A percentile compares a stretch with the other conserved stretches of the same genome.
Evolutionary conservation across 1,140 invertebrate species (phyloP).

Genomic region (Mylabris phalerata): DNA sequence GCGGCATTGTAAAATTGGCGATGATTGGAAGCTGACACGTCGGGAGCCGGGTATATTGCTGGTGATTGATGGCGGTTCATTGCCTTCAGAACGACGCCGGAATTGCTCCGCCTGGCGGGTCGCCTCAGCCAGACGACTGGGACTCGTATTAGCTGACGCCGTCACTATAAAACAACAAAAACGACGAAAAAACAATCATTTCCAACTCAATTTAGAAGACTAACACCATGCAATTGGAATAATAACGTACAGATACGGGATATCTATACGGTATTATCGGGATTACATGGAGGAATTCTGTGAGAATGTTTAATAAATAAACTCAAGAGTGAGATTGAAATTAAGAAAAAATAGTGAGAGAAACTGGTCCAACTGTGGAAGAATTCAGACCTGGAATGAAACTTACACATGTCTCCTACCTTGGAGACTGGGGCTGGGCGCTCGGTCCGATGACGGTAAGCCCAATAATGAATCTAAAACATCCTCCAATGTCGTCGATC

Average conservation of each 20-base stretch:
- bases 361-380: no score
- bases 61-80: slow-evolving; percentile 38
- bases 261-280: no score
- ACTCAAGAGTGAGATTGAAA: no score
- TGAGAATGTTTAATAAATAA: background rate
- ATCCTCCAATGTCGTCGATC: slow-evolving; percentile 84
- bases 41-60: slow-evolving; percentile 19
- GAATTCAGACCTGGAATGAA: slow-evolving; percentile 39
- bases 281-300: no score
- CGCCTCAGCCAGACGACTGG: slow-evolving; percentile 43
- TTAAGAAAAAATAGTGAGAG: no score
- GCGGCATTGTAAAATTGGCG: slow-evolving; percentile 59
- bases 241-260: no score
- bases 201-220: background rate
- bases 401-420: slow-evolving; percentile 74
- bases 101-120: slow-evolving; percentile 31
- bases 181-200: background rate
- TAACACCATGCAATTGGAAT: no score
- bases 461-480: slow-evolving; percentile 85
- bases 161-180: slow-evolving; percentile 35
- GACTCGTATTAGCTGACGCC: slow-evolving; percentile 43
- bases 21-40: slow-evolving; percentile 33
- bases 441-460: slow-evolving; percentile 63
- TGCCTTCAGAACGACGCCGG: slow-evolving; percentile 49
- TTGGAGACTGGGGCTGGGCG: slow-evolving; percentile 58